phyloP scores from a whole-genome alignment of 2,113 vertebrate genomes.

The Fukomys damarensis region DNA sequence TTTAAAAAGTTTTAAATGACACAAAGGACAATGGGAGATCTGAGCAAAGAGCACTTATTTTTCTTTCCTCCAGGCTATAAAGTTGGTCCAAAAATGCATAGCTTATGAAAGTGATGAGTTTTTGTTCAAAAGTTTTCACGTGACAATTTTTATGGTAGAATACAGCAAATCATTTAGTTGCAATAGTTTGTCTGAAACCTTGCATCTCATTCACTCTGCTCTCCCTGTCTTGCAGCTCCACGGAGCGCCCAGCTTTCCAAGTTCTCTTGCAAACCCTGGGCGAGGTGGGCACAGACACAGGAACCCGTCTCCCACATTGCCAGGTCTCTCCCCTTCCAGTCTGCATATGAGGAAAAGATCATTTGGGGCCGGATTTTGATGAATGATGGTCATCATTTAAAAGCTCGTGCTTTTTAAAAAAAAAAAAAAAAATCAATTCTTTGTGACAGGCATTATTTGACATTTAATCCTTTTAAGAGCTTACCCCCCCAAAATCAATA shows the following conservation, averaged over 20 bases:
- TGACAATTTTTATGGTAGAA: neutral
- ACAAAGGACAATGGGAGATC: neutral
- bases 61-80: neutral
- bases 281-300: neutral
- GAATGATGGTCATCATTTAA: neutral
- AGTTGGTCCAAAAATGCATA: neutral
- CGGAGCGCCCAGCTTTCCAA: neutral
- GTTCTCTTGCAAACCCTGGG: neutral
- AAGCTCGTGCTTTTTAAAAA: neutral
- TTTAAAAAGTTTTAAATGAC: neutral
- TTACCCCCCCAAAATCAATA: neutral
- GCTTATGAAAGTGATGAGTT: slow-evolving; percentile 4
- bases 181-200: neutral
- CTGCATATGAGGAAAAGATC: neutral
- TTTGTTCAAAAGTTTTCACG: neutral
- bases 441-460: neutral
- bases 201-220: neutral
- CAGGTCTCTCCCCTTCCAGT: neutral
- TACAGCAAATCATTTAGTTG: neutral
- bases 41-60: neutral
- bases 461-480: neutral
- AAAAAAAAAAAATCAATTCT: neutral
- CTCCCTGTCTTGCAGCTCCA: neutral
- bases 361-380: neutral
- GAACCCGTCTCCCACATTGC: neutral